Evolutionary conservation across 2,888 invertebrate genomes (phyloP), one percentile per base, ranked within the genome.

Genomic region (Plagiodera versicolora): DNA sequence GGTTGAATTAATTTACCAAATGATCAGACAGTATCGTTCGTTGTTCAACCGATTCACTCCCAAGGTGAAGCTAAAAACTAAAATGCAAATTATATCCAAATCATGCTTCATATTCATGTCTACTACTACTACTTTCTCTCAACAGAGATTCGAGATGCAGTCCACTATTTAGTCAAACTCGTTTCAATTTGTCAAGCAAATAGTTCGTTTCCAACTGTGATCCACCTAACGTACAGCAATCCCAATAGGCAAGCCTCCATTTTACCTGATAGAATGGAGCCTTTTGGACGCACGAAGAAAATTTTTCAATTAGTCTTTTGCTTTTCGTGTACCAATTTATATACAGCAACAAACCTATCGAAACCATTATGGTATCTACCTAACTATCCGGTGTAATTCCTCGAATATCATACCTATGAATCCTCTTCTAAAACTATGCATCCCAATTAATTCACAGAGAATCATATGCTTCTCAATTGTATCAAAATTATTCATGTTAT

Each of bases 261-360:
- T 88, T 90, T 90, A 90, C 90, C 90, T 90, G 90, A 89, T 85
- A 90, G 86, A 87, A 90, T 89, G 86, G 90, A 89, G 89, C 89
- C 89, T 89, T 89, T 86, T 85, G 86, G 85, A 86, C 85, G 88
- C 85, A 85, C 84, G 86, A 85, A 84, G 82, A 84, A 83, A 83
- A 72, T 71, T 67, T 67, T 69, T 64, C 56, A 57, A 48, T 55
- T 61, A 53, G 69, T 56, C 65, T 17, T 53, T 14, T 32, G 32
- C 16, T 59, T 17, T 39, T 35, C 47, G 35, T 30, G 9, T 16
- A 54, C n/a, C 20, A 19, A 39, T 20, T n/a, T 8, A 19, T 44
- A 11, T 28, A 57, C 28, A 45, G 46, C 19, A 32, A 46, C 10
- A 30, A 30, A 58, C 46, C 46, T 10, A 19, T 10, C n/a, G n/a